Evolutionary conservation across 2,113 vertebrate species (phyloP).

Genomic region (Paradoxurus hermaphroditus): DNA sequence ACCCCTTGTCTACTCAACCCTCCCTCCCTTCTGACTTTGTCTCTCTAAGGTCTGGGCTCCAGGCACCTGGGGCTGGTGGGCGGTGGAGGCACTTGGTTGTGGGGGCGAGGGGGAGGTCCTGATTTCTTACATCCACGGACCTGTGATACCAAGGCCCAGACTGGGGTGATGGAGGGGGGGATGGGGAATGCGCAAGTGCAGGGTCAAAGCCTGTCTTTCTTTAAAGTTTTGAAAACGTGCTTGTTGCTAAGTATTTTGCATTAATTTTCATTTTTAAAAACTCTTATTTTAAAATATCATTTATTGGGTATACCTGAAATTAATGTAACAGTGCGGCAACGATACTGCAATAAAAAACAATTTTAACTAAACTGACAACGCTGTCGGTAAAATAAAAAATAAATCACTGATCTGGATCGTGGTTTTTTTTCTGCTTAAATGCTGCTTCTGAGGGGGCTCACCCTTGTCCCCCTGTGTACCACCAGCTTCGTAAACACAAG

Average conservation of each 20-base stretch:
- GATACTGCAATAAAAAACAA: neutral
- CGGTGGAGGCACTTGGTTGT: rapidly evolving
- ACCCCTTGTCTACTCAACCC: neutral
- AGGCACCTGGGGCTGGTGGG: neutral
- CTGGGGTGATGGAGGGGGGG: neutral
- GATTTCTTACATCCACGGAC: neutral
- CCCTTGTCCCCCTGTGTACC: neutral
- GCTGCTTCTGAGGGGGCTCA: neutral
- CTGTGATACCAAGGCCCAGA: neutral
- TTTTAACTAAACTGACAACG: neutral
- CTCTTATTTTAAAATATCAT: neutral
- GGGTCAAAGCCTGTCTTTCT: neutral
- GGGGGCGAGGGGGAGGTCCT: rapidly evolving
- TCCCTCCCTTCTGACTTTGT: neutral
- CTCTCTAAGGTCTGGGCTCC: neutral
- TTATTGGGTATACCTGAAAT: neutral
- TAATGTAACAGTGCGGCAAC: neutral
- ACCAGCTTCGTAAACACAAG: neutral
- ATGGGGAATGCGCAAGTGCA: no score
- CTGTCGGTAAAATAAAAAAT: neutral
- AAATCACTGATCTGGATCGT: neutral
- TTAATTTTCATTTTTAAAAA: neutral
- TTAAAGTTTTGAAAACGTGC: neutral
- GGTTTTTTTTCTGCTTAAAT: neutral
- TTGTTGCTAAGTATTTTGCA: neutral